Conservation (phyloP, 2,888 invertebrate species). For the Anoncus sp. region DNA sequence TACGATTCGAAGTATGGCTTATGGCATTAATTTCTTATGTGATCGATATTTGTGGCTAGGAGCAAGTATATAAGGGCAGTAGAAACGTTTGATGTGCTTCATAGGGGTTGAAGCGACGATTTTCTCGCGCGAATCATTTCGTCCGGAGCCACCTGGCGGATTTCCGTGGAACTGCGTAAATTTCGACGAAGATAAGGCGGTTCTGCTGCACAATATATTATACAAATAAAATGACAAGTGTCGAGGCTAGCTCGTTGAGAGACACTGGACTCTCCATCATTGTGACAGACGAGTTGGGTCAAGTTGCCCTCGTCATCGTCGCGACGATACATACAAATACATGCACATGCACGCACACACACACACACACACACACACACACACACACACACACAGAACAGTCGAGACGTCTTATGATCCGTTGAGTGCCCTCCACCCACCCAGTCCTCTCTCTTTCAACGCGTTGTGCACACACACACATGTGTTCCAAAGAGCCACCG, state of each 20-base stretch:
- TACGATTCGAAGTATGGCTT: too few relatives aligned
- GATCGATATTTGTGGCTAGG: too few relatives aligned
- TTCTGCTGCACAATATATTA: not conserved
- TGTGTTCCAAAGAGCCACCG: constrained; percentile 24
- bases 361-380: not conserved
- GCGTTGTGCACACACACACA: constrained; percentile 31
- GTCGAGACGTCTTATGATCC: constrained; percentile 43
- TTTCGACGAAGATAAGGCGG: not conserved
- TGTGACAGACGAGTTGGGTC: constrained; percentile 37
- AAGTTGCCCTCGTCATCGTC: constrained; percentile 52
- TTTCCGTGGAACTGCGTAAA: not conserved
- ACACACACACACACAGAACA: constrained; percentile 27
- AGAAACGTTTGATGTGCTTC: too few relatives aligned
- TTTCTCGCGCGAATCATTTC: not conserved
- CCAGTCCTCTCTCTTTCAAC: constrained; percentile 37
- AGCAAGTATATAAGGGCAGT: too few relatives aligned
- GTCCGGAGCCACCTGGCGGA: not conserved
- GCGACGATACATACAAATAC: constrained; percentile 2
- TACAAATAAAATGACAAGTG: constrained; percentile 18
- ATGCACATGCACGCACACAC: not conserved
- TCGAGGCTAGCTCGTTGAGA: constrained; percentile 17
- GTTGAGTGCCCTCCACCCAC: constrained; percentile 32
- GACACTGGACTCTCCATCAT: constrained; percentile 20
- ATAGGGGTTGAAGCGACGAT: not conserved
- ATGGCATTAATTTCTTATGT: too few relatives aligned